Evolutionary conservation across 2,113 vertebrate species (phyloP), one percentile per base, ranked within the genome.

Genomic region (Hydrolagus affinis): DNA sequence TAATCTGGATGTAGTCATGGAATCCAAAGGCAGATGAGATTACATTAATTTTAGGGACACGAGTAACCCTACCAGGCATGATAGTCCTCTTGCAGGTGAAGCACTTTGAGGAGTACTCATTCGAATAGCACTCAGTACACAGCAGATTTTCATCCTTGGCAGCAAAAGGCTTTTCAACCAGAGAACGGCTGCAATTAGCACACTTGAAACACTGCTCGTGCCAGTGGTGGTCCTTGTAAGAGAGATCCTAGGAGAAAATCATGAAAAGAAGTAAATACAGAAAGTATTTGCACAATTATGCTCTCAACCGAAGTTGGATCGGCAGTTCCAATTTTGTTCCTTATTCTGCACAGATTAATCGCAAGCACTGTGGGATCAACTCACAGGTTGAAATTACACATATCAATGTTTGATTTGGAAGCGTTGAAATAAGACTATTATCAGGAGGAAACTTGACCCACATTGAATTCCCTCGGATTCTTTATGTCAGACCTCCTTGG

Each of bases 91-190:
- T 93, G 90, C 94, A 95, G 85, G 92, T 91, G 86, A 94, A 93
- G 88, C 94, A 95, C 86, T 91, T 94, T 70, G 93, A 94, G 72
- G 94, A 94, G 74, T 94, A 93, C 70, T 94, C 92, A 1, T 90
- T 89, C 9, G 94, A 94, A 86, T 94, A 95, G 62, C 94, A 95
- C n/a, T 93, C 92, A 0, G 92, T 94, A 64, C 94, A 95, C 32
- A 95, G 89, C 87, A 95, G 88, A 64, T 89, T 88, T 69, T 94
- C 93, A 0, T 95, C 92, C 89, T 95, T 94, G 90, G 91, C 92
- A 87, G 90, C 93, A 86, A 95, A 95, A 0, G 94, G 93, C 70
- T 95, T 94, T 90, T 94, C 94, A 87, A 93, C 93, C 86, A 95
- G 88, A 0, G 94, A 93, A 10, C 87, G 75, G 66, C 85, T 86